Evolutionary conservation across 2,113 vertebrate genomes (phyloP), one percentile per base, ranked within the genome.

Genomic region (Lipophrys pholis): DNA sequence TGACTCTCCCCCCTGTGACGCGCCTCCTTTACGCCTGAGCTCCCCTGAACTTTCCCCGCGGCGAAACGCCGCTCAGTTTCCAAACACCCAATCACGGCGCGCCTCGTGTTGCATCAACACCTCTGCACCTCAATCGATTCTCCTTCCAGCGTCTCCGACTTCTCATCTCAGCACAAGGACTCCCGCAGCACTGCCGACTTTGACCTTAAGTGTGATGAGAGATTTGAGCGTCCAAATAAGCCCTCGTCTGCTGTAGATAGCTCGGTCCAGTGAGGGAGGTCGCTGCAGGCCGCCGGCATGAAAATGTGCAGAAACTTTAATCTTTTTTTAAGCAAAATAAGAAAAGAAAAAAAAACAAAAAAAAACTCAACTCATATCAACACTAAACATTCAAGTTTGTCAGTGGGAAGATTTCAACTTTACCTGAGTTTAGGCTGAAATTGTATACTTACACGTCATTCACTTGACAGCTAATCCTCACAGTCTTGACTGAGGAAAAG

Each of bases 221-320:
- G 57, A 56, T 65, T 56, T 73, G 61, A 30, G 62, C 57, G 14
- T 45, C 15, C 14, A 74, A 75, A 63, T 69, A 57, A 38, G 35
- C n/a, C 69, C 80, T 71, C 21, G 78, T 14, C 38, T 49, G 63
- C 69, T 11, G 66, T 21, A 12, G 46, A 81, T 72, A 76, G 67
- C 55, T 56, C 48, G 0, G 17, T 53, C 57, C 56, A 38, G 15
- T 46, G 38, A 70, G 50, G 50, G 0, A 16, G 7, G 10, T 14
- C 0, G 6, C 4, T 55, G 39, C 50, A 36, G 5, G 60, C 46
- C n/a, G n/a, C 9, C 8, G 30, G 36, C 43, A 16, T 4, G n/a
- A 15, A 57, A 52, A 60, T 39, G n/a, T 17, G 35, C n/a, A 52
- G 65, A 54, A 30, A 40, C 54, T 64, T 49, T 60, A 39, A 66